Conservation (phyloP, 2,113 vertebrate genomes). For the Syrrhaptes paradoxus region DNA sequence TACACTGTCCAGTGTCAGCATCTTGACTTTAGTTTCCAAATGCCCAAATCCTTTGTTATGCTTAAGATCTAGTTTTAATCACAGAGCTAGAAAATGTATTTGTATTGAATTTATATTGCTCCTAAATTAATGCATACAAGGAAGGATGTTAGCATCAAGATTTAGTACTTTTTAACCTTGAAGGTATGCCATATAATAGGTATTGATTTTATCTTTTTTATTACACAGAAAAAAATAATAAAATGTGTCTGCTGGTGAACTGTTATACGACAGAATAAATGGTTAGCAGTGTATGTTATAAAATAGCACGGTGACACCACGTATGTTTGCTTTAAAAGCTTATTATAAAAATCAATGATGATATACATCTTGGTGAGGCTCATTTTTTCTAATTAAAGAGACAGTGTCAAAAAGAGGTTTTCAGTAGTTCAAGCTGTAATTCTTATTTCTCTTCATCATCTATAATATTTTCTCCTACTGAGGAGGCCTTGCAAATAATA, state of each 20-base stretch:
- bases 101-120: constrained; percentile 35
- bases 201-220: constrained; percentile 70
- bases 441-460: constrained; percentile 38
- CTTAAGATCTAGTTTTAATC: neutral
- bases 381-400: constrained; percentile 71
- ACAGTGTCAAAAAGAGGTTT: constrained; percentile 52
- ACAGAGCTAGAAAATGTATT: constrained; percentile 1
- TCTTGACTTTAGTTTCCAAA: neutral
- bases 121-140: constrained; percentile 46
- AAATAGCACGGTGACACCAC: constrained; percentile 54
- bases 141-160: constrained; percentile 59
- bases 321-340: constrained; percentile 69
- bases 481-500: constrained; percentile 23
- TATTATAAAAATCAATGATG: constrained; percentile 70
- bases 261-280: constrained; percentile 53
- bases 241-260: constrained; percentile 44
- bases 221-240: constrained; percentile 58
- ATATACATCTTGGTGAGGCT: constrained; percentile 56
- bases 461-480: neutral
- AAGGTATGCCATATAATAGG: constrained; percentile 66
- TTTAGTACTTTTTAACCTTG: constrained; percentile 70
- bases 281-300: constrained; percentile 55
- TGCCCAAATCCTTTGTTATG: neutral
- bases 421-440: constrained; percentile 39
- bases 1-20: neutral